These are phyloP conservation scores for Cheiracanthium punctorium DNA, from an alignment of 2,888 invertebrate genomes.

Conservation along the genomic window DNA sequence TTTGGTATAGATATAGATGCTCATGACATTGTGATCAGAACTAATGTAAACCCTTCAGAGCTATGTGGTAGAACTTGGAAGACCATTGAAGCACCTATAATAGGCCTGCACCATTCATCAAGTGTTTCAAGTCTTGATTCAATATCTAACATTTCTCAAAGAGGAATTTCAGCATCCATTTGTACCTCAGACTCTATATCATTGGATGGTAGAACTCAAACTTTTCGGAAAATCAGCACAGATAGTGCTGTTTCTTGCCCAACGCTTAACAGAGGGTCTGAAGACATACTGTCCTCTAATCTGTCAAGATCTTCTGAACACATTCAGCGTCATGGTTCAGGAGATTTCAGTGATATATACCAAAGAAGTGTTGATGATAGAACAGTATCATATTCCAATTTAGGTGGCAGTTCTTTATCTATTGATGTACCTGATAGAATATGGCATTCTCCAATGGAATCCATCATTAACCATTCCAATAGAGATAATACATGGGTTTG, in stretches of 20 bases:
- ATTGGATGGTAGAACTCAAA: constrained; percentile 25
- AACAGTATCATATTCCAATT: constrained; percentile 35
- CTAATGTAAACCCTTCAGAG: constrained; percentile 73
- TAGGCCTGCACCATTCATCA: constrained; percentile 21
- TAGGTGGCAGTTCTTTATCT: constrained; percentile 30
- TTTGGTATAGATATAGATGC: constrained; percentile 74
- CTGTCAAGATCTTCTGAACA: background rate
- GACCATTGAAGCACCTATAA: constrained; percentile 38
- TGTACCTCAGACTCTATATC: constrained; percentile 45
- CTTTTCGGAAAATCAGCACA: constrained; percentile 34
- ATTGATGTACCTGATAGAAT: constrained; percentile 21
- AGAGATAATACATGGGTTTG: constrained; percentile 81
- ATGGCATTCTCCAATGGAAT: constrained; percentile 43
- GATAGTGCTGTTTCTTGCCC: constrained; percentile 16
- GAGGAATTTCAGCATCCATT: constrained; percentile 19
- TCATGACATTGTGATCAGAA: constrained; percentile 73
- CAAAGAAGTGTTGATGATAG: constrained; percentile 18
- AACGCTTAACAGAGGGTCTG: background rate
- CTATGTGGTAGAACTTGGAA: constrained; percentile 92
- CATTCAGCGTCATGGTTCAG: too few relatives aligned
- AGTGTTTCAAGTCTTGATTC: constrained; percentile 60
- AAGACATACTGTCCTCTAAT: background rate
- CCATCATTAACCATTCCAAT: constrained; percentile 29
- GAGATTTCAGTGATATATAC: background rate
- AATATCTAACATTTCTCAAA: constrained; percentile 43